phyloP scores from a whole-genome alignment of 1,140 invertebrate genomes.

The Cydia amplana region DNA sequence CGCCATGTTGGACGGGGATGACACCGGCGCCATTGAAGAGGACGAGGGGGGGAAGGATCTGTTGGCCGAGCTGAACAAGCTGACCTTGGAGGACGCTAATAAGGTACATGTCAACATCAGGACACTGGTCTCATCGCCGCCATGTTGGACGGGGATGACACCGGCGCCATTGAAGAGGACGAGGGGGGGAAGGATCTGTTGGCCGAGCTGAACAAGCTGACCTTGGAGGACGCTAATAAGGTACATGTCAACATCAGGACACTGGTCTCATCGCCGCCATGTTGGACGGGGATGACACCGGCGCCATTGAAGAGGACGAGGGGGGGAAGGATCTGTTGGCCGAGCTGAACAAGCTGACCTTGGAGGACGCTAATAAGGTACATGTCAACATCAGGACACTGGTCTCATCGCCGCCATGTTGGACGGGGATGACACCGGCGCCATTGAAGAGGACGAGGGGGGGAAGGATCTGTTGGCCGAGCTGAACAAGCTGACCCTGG shows the following conservation, averaged over 20 bases:
- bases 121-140: conserved; percentile 85
- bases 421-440: conserved; percentile 76
- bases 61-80: conserved; percentile 78
- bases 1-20: conserved; percentile 82
- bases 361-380: conserved; percentile 54
- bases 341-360: conserved; percentile 78
- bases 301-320: conserved; percentile 58
- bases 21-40: conserved; percentile 64
- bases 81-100: conserved; percentile 70
- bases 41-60: conserved; percentile 75
- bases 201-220: conserved; percentile 78
- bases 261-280: conserved; percentile 86
- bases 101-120: no score
- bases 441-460: conserved; percentile 56
- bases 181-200: conserved; percentile 78
- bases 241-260: no score
- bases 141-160: conserved; percentile 82
- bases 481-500: conserved; percentile 78
- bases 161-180: conserved; percentile 62
- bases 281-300: conserved; percentile 80
- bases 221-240: conserved; percentile 59
- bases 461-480: conserved; percentile 80
- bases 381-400: no score
- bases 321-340: conserved; percentile 78
- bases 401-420: conserved; percentile 87